phyloP scores from a whole-genome alignment of 2,888 invertebrate genomes.

The Tuberolachnus salignus region DNA sequence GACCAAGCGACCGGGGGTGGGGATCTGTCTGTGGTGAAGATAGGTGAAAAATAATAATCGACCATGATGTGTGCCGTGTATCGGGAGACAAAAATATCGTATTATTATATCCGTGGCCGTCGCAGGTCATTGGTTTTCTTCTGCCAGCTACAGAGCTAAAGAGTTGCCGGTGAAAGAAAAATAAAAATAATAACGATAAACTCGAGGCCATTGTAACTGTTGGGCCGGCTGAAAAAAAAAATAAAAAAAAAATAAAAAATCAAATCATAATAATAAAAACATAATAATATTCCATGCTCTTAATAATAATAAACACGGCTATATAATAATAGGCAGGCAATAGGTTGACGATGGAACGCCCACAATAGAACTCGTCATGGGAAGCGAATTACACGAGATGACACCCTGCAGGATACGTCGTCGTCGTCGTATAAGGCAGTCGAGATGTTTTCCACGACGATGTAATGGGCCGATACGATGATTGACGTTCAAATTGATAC shows the following conservation, averaged over 20 bases:
- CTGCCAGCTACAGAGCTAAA: constrained; percentile 15
- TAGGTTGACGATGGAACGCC: constrained; percentile 43
- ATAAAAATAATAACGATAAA: constrained; percentile 41
- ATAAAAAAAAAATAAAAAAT: constrained; percentile 24
- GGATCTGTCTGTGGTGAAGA: constrained; percentile 24
- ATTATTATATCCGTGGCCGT: constrained; percentile 53
- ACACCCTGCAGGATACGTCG: constrained; percentile 41
- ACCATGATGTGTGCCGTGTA: constrained; percentile 34
- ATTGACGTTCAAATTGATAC: constrained; percentile 52
- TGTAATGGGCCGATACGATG: constrained; percentile 19
- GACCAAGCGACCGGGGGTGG: constrained; percentile 23
- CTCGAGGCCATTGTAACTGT: constrained; percentile 53
- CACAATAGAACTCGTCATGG: constrained; percentile 55
- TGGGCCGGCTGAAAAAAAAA: too few species aligned
- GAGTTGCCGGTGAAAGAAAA: constrained; percentile 27
- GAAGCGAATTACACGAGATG: constrained; percentile 47
- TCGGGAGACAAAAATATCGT: constrained; percentile 52
- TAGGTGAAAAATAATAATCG: constrained; percentile 52
- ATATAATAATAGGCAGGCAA: constrained; percentile 32
- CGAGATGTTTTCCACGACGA: constrained; percentile 43
- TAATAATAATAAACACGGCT: constrained; percentile 44
- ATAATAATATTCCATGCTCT: constrained; percentile 49
- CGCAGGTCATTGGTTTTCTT: constrained; percentile 56
- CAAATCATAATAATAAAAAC: constrained; percentile 40
- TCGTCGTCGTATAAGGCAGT: neutral